Conservation (phyloP, 2,888 invertebrate species). For the Nymphalis c-album region DNA sequence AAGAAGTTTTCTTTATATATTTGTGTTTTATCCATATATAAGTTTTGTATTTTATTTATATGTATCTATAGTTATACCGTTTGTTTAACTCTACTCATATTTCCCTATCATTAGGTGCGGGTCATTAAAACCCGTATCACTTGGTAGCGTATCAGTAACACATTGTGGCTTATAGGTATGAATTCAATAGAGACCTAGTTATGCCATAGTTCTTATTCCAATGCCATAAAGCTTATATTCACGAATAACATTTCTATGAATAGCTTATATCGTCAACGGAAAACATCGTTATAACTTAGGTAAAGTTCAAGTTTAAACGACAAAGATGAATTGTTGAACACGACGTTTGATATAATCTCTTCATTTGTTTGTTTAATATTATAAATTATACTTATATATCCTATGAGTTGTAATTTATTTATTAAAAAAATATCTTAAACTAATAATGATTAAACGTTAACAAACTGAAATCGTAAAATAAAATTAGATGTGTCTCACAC, state of each 20-base stretch:
- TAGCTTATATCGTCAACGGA: conserved; percentile 3
- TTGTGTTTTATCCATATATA: not conserved
- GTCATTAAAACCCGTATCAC: conserved; percentile 45
- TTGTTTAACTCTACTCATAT: conserved; percentile 25
- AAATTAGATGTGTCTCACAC: too few relatives aligned
- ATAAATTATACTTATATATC: too few relatives aligned
- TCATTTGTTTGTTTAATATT: not conserved
- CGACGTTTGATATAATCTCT: not conserved
- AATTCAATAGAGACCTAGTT: not conserved
- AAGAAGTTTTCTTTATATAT: too few relatives aligned
- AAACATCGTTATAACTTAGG: conserved; percentile 12
- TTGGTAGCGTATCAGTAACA: conserved; percentile 32
- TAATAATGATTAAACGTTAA: too few relatives aligned
- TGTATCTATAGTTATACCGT: conserved; percentile 11
- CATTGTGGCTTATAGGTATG: conserved; percentile 15
- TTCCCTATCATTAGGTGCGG: conserved; percentile 40
- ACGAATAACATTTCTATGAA: not conserved
- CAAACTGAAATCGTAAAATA: too few relatives aligned
- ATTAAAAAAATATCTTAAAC: too few relatives aligned
- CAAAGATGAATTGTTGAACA: not conserved
- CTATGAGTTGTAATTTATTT: too few relatives aligned
- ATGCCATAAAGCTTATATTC: conserved; percentile 2
- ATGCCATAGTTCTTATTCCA: not conserved
- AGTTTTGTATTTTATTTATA: not conserved
- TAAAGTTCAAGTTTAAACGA: conserved; percentile 23